Evolutionary conservation across 2,797 vertebrate genomes (phyloP), one percentile per base, ranked within the genome.

Genomic region (Poecilia wingei): DNA sequence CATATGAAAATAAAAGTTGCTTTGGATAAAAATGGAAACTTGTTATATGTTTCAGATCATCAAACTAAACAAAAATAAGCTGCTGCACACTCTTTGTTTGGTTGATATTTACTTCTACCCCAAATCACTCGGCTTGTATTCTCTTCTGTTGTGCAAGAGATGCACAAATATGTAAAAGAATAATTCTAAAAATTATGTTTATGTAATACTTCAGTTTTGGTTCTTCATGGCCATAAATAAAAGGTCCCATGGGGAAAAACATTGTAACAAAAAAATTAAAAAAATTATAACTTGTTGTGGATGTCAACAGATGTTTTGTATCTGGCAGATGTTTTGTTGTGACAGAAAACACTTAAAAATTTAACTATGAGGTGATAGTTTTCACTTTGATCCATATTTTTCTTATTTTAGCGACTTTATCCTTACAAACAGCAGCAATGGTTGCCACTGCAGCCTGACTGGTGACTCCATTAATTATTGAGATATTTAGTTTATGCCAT

Each of bases 41-140:
- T 43, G 43, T 14, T 18, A 4, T 39, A 41, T 77, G 59, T 14
- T 25, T 55, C 45, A 77, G 36, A 33, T 72, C 77, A 22, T 45
- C 28, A 5, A 64, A 77, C 36, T 2, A 3, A 71, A 9, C 55
- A n/a, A 55, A 55, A 55, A 55, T 55, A 55, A 55, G 25, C 25
- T 55, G 53, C 53, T 55, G 8, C 10, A n/a, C 53, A 55, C 25
- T n/a, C 25, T 55, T 49, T 49, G 51, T 55, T 55, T n/a, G 25
- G 9, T 55, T 55, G 53, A 28, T 33, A 57, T 46, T 51, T 78
- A 61, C 64, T 77, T 64, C 77, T 74, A 77, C 69, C 73, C 41
- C 31, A 76, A 84, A 84, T 76, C 3, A 45, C 71, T 82, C 51
- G 0, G 7, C 51, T 73, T 81, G 80, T 72, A 71, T 89, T 86